Evolutionary conservation across 2,797 vertebrate species (phyloP), one percentile per base, ranked within the genome.

Genomic region (Lophius americanus): DNA sequence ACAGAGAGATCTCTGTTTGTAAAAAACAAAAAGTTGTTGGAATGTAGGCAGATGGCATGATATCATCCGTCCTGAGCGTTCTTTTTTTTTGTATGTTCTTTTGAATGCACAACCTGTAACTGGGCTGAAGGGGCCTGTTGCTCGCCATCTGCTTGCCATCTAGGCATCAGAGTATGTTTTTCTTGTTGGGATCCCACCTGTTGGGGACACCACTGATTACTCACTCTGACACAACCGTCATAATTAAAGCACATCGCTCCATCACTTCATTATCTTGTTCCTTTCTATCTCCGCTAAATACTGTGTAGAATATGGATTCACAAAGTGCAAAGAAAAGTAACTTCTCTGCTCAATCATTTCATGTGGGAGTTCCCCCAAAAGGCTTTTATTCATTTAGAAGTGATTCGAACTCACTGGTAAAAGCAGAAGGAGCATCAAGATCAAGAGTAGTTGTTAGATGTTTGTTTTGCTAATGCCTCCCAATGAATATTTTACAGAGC

Each of bases 141-240:
- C 75, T 85, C 69, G 81, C 89, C 90, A 92, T 92, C 91, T 93
- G 92, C 69, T 88, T 65, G 60, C 79, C 77, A 59, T 70, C 70
- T 86, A 81, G 82, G 84, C 82, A 75, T 49, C 13, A 11, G 64
- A 68, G 57, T 67, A 64, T 65, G 48, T 12, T 68, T 79, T 83
- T 80, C 85, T 85, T 82, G 73, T 70, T 50, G 56, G 76, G 61
- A 75, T 68, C 37, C 72, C 73, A 76, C 73, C 82, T 68, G 70
- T 76, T 64, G 74, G 32, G 64, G 63, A 75, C 74, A 67, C 75
- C 65, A 60, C 49, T 55, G 56, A 88, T 85, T 67, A 79, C 55
- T 70, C 83, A 68, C 47, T 64, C 61, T 51, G 56, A 73, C 59
- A 23, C 36, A 52, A 50, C 49, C 56, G 57, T 62, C 62, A 68